Conservation (phyloP, 2,797 vertebrate species). For the Malurus leucopterus region DNA sequence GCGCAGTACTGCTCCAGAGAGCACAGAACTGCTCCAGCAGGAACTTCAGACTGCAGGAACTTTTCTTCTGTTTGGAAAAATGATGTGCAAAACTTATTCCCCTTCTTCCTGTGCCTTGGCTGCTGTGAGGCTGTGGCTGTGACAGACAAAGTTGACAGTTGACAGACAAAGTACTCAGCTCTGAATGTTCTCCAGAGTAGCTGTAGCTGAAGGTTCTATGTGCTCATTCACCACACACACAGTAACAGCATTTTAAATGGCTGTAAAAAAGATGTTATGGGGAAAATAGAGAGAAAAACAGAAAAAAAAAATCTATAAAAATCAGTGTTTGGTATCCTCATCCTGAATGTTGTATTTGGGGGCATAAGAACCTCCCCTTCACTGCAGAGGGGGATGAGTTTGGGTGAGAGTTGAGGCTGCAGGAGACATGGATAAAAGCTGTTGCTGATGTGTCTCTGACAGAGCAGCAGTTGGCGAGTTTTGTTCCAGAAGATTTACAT, state of each 20-base stretch:
- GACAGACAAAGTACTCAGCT: neutral
- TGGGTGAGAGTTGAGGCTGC: neutral
- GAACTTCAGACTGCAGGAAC: neutral
- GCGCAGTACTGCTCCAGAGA: neutral
- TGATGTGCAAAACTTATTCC: neutral
- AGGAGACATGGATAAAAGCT: neutral
- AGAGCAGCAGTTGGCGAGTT: neutral
- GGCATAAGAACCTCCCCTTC: neutral
- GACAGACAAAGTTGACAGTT: too few relatives aligned
- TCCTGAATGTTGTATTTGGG: neutral
- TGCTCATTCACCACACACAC: neutral
- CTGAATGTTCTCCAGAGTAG: neutral
- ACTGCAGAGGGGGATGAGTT: neutral
- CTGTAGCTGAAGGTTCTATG: neutral
- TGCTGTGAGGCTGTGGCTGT: neutral
- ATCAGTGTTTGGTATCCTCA: accelerated
- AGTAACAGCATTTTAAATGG: neutral
- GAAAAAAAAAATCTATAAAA: neutral
- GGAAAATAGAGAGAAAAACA: neutral
- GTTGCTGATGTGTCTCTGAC: neutral
- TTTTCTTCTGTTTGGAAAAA: neutral
- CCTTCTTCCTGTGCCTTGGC: neutral
- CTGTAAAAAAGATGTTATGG: neutral
- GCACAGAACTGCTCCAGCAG: neutral
- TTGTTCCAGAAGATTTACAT: neutral